These are phyloP conservation scores for Tanaodytes sp. DNA, from an alignment of 2,888 invertebrate species.

Conservation along the genomic window DNA sequence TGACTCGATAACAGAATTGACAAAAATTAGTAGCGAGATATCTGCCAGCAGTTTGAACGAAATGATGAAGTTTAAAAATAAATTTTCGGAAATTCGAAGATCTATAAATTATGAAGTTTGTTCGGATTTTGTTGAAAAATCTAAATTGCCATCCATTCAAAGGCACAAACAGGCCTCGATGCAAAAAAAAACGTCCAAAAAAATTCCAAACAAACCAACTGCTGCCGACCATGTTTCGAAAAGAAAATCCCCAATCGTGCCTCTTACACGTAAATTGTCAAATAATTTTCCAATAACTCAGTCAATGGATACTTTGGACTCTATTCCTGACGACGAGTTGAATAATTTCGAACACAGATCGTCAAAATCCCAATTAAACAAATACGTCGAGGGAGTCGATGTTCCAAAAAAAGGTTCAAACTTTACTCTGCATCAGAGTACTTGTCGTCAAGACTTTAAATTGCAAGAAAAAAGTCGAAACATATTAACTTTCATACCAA, in stretches of 20 bases:
- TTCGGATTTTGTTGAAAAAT: not conserved
- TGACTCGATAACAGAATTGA: constrained; percentile 39
- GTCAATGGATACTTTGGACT: too few species aligned
- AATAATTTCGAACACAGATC: too few species aligned
- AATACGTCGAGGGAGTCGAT: constrained; percentile 2
- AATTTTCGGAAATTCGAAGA: not conserved
- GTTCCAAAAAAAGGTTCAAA: constrained; percentile 11
- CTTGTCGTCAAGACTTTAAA: not conserved
- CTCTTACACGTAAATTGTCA: too few species aligned
- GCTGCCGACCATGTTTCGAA: not conserved
- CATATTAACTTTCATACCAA: constrained; percentile 60
- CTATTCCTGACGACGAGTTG: too few species aligned
- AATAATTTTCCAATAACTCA: too few species aligned
- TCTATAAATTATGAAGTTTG: too few species aligned
- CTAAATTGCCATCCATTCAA: constrained; percentile 36
- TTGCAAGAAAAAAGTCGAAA: constrained; percentile 1
- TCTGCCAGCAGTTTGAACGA: constrained; percentile 13
- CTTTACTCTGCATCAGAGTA: constrained; percentile 15
- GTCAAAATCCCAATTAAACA: too few species aligned
- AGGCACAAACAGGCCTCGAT: constrained; percentile 5
- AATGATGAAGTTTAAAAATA: constrained; percentile 40
- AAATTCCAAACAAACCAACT: not conserved
- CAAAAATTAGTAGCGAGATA: constrained; percentile 20
- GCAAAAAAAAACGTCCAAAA: constrained; percentile 1
- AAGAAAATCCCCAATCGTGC: not conserved